phyloP scores from a whole-genome alignment of 2,888 invertebrate genomes.

The Camptogramma bilineatum region DNA sequence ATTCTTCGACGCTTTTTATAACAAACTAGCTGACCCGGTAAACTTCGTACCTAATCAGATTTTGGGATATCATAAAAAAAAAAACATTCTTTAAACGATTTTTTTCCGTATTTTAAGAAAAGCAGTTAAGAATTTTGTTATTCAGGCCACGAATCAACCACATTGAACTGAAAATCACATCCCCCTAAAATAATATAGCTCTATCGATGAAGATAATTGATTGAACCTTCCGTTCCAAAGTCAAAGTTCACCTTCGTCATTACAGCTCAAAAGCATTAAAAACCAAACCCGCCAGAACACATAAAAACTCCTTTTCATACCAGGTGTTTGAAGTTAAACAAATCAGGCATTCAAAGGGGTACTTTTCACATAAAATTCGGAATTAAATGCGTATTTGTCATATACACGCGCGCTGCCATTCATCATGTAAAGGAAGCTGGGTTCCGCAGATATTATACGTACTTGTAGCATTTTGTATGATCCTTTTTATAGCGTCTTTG shows the following conservation, averaged over 20 bases:
- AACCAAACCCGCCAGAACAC: constrained; percentile 22
- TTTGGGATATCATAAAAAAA: background rate
- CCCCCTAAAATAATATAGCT: background rate
- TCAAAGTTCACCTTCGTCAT: background rate
- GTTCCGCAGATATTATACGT: constrained; percentile 33
- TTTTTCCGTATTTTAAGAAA: too few species aligned
- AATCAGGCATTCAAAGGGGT: constrained; percentile 35
- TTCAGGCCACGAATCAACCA: too few species aligned
- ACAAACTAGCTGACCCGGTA: too few species aligned
- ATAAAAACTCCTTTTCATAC: constrained; percentile 19
- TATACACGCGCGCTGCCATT: constrained; percentile 30
- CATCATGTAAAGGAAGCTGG: constrained; percentile 42
- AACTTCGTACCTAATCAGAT: too few species aligned
- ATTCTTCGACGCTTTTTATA: background rate
- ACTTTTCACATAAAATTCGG: constrained; percentile 39
- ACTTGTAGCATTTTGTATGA: constrained; percentile 33
- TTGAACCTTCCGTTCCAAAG: too few species aligned
- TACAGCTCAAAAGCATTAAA: constrained; percentile 9
- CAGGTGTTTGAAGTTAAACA: constrained; percentile 39
- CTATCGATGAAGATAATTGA: too few species aligned
- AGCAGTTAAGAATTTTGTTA: too few species aligned
- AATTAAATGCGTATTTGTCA: constrained; percentile 44
- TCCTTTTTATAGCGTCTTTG: constrained; percentile 28
- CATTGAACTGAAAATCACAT: background rate
- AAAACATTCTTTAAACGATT: too few species aligned